These are phyloP conservation scores for Calonectris borealis DNA, from an alignment of 2,113 vertebrate species.

Conservation along the genomic window DNA sequence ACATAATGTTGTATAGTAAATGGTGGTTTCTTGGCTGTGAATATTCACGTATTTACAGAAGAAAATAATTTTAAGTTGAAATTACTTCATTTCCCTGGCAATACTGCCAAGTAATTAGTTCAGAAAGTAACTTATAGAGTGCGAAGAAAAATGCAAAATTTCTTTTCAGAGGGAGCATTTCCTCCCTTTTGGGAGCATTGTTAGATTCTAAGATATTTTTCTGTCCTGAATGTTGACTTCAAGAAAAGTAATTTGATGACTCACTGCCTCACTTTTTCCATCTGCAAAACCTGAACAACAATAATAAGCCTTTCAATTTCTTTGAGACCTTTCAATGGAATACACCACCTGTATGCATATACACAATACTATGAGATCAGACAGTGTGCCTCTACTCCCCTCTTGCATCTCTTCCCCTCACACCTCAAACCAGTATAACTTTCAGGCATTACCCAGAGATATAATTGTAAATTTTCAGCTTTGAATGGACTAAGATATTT, in stretches of 20 bases:
- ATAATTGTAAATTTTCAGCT: not conserved
- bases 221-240: not conserved
- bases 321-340: not conserved
- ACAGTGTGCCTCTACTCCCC: not conserved
- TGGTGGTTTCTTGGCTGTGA: not conserved
- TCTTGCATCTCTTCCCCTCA: not conserved
- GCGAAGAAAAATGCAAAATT: not conserved
- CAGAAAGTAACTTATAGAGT: not conserved
- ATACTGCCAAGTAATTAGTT: not conserved
- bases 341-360: not conserved
- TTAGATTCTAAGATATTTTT: not conserved
- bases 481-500: not conserved
- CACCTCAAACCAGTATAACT: not conserved
- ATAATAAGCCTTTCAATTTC: not conserved
- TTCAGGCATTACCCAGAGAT: not conserved
- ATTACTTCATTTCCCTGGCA: not conserved
- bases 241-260: not conserved
- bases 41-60: not conserved
- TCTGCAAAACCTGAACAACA: not conserved
- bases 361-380: not conserved
- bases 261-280: not conserved
- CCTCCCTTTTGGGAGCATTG: not conserved
- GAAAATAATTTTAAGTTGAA: not conserved
- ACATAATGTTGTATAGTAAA: not conserved
- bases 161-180: not conserved